Base-by-base conservation (phyloP, 2,113 vertebrate species). In the Triplophysa dalaica region DNA sequence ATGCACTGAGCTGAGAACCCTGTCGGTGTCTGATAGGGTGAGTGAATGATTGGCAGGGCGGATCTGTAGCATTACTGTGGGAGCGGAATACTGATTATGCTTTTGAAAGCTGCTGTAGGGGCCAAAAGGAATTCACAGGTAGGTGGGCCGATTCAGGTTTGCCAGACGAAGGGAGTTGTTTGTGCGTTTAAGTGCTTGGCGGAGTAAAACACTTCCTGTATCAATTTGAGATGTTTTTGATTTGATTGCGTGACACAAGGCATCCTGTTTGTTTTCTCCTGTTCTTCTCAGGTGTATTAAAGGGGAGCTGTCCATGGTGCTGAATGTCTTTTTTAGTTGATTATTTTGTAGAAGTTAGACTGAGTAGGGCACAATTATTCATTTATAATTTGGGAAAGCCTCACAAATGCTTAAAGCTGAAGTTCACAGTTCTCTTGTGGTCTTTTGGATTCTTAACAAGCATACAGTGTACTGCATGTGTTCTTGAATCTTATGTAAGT, bases 1-100 rank as follows among this genome's bases (percentile, higher is more conserved):
- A 43, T 63, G 73, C 22, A 26, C 45, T 16, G 24, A 26, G 10
- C 3, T 62, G 16, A 62, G 14, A 75, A 58, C 38, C 48, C 74
- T 63, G n/a, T 50, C 21, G 17, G 17, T 65, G 3, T 76, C 17
- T 64, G 61, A 76, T 19, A 10, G 26, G 11, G 54, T 41, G 52
- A 60, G 70, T 62, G 26, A 21, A 48, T 54, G 74, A 77, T 77
- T 77, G 61, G 19, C 62, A 52, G 22, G 75, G 26, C 2, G 1
- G 75, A 66, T 38, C 19, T 10, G 45, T 66, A 54, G 26, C 45
- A 33, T 13, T 38, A 65, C 26, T 38, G 48, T 66, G 26, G 45
- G 75, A 77, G 75, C 45, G 38, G 75, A 77, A 77, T 77, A 77
- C 62, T 66, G 61, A 77, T 75, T 22, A 29, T 21, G 62, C 26